Conservation (phyloP, 2,797 vertebrate species). For the Acestrorhynchus altus region DNA sequence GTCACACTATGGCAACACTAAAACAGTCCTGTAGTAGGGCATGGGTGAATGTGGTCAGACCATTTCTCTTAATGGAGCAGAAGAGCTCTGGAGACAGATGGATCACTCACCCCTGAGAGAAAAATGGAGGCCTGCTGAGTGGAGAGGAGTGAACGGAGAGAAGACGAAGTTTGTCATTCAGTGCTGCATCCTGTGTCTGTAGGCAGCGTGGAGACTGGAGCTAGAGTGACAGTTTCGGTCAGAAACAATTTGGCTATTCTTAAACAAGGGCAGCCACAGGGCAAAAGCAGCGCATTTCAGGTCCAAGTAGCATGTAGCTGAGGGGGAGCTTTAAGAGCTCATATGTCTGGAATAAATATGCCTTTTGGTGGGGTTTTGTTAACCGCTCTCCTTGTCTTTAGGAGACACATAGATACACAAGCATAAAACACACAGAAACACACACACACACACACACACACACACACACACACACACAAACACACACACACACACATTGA, state of each 20-base stretch:
- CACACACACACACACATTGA: conserved; percentile 13
- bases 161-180: conserved; percentile 15
- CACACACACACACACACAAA: neutral
- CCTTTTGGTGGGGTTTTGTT: conserved; percentile 17
- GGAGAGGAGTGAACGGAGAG: neutral
- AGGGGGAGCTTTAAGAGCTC: conserved; percentile 11
- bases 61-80: neutral
- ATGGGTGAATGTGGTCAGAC: neutral
- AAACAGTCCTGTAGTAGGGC: neutral
- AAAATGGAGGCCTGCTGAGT: neutral
- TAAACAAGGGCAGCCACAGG: neutral
- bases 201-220: neutral
- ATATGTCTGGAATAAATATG: conserved; percentile 21
- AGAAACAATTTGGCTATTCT: conserved; percentile 28
- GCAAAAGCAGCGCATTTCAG: neutral
- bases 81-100: neutral
- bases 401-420: too few species aligned
- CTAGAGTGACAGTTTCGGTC: conserved; percentile 16
- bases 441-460: conserved; percentile 16
- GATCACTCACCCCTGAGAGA: neutral
- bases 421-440: too few species aligned
- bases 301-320: neutral
- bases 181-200: neutral
- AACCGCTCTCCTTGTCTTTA: conserved; percentile 11
- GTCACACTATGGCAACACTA: neutral